These are phyloP conservation scores for Ridgeia piscesae DNA, from an alignment of 1,140 invertebrate genomes.

Conservation along the genomic window DNA sequence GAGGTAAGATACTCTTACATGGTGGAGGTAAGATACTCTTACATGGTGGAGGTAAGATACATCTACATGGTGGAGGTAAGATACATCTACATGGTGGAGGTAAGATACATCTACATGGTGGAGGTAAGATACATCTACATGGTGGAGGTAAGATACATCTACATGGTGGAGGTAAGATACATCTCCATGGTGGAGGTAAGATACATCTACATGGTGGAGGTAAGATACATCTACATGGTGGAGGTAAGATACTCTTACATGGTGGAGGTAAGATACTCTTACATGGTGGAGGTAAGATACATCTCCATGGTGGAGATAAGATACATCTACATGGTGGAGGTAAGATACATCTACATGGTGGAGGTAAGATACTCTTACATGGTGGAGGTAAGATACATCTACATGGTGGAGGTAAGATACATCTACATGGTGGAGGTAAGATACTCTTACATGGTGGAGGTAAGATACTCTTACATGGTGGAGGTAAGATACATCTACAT, in stretches of 20 bases:
- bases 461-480: neutral
- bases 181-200: neutral
- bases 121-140: no score
- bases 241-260: neutral
- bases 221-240: neutral
- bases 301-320: neutral
- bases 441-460: slow-evolving; percentile 3
- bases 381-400: no score
- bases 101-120: neutral
- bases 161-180: no score
- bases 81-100: neutral
- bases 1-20: no score
- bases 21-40: neutral
- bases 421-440: no score
- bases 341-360: neutral
- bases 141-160: neutral
- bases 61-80: no score
- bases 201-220: neutral
- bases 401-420: neutral
- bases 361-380: neutral
- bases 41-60: neutral
- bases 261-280: no score
- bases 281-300: neutral
- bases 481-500: no score
- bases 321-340: neutral